Percentiles rank a stretch among this genome's conserved stretches.
phyloP scores from a whole-genome alignment of 1,140 invertebrate species.

The Ridgeia piscesae region DNA sequence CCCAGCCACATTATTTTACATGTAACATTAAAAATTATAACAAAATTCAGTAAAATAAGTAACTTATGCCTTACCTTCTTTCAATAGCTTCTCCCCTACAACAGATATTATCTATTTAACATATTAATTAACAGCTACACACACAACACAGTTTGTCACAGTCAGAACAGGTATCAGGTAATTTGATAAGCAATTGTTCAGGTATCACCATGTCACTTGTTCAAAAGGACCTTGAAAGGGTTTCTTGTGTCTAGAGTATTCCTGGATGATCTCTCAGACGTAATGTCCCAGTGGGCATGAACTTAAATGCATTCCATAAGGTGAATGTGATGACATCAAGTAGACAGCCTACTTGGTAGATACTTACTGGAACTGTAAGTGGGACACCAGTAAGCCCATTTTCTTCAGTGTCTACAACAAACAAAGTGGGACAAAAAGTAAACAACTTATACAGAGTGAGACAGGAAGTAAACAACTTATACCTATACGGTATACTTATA shows the following conservation, averaged over 20 bases:
- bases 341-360: background rate
- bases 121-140: constrained; percentile 1
- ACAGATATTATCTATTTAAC: constrained; percentile 18
- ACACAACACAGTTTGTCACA: too few relatives aligned
- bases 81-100: constrained; percentile 38
- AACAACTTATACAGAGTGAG: background rate
- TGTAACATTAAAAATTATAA: too few relatives aligned
- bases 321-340: background rate
- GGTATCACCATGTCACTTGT: background rate
- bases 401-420: constrained; percentile 45
- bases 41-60: background rate
- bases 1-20: too few relatives aligned
- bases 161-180: too few relatives aligned
- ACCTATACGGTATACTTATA: too few relatives aligned
- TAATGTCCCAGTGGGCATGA: background rate
- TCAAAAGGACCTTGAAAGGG: background rate
- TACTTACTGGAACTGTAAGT: constrained; percentile 47
- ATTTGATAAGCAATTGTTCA: too few relatives aligned
- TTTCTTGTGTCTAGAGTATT: background rate
- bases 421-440: constrained; percentile 2
- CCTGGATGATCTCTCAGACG: background rate
- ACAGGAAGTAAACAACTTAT: background rate
- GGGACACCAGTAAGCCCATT: constrained; percentile 42
- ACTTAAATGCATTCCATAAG: background rate
- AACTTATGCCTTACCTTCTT: constrained; percentile 34